A percentile compares a stretch with the other conserved stretches of the same genome.
These are phyloP conservation scores for Bombus confusus DNA, from an alignment of 1,140 invertebrate genomes.

Conservation along the genomic window DNA sequence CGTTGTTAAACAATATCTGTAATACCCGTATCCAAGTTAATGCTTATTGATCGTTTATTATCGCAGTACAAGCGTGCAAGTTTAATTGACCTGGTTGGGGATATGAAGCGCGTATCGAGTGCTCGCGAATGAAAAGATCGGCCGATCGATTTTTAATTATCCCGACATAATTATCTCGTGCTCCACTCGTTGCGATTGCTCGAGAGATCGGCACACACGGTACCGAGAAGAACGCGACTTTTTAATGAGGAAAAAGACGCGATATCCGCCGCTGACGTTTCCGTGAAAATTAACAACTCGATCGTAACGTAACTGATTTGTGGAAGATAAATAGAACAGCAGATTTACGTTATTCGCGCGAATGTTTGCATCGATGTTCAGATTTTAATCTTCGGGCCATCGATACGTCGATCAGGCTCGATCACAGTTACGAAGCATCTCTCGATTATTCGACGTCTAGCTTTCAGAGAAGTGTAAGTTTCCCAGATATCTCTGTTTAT, in stretches of 20 bases:
- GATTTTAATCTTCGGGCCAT: neutral
- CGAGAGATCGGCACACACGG: neutral
- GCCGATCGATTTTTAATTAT: constrained; percentile 46
- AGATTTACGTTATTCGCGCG: neutral
- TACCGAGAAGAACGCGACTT: neutral
- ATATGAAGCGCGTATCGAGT: constrained; percentile 19
- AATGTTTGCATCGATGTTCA: neutral
- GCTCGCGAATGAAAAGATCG: neutral
- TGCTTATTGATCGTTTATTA: constrained; percentile 59
- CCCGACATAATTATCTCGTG: constrained; percentile 31
- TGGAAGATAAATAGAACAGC: neutral
- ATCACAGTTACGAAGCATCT: no score
- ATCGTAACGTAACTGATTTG: neutral
- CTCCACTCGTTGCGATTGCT: neutral
- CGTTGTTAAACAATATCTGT: neutral
- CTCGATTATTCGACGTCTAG: no score
- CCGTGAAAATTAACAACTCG: neutral
- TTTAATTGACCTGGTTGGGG: constrained; percentile 48
- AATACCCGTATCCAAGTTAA: constrained; percentile 28
- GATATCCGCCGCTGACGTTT: neutral
- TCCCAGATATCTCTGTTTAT: no score
- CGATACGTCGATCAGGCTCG: no score
- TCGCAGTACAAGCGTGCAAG: constrained; percentile 37
- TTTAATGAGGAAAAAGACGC: neutral
- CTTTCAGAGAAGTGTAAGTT: no score